Conservation (phyloP, 1,140 invertebrate genomes). For the Heliconius himera region DNA sequence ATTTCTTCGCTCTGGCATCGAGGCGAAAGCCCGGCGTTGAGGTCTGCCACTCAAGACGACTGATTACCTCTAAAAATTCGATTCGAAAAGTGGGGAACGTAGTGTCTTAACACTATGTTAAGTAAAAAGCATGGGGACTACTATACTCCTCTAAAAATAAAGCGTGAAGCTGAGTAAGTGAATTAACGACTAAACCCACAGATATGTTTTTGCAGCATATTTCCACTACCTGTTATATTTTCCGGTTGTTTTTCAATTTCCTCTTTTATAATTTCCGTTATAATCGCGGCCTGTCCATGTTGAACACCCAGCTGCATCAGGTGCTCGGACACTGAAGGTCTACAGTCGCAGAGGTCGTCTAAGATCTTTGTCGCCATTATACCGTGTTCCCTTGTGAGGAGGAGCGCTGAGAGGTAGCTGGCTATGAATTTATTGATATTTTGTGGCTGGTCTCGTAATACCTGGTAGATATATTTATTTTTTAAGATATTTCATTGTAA, state of each 20-base stretch:
- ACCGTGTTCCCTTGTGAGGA: constrained; percentile 85
- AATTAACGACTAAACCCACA: too few species aligned
- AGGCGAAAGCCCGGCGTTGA: too few species aligned
- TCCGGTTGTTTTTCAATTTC: constrained; percentile 51
- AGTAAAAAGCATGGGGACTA: too few species aligned
- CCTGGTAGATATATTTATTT: constrained; percentile 52
- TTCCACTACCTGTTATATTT: not conserved
- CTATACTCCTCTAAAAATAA: too few species aligned
- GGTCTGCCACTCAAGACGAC: too few species aligned
- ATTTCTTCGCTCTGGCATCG: too few species aligned
- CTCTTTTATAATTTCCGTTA: constrained; percentile 64
- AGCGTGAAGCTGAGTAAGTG: too few species aligned
- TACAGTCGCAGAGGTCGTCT: constrained; percentile 71
- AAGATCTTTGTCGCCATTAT: constrained; percentile 66
- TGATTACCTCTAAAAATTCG: too few species aligned
- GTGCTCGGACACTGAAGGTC: constrained; percentile 63
- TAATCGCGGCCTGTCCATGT: constrained; percentile 32
- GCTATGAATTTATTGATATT: constrained; percentile 85
- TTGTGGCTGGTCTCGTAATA: constrained; percentile 84
- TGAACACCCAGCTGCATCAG: constrained; percentile 59
- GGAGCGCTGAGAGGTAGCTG: constrained; percentile 85
- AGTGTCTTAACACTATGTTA: too few species aligned
- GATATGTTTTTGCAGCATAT: not conserved
- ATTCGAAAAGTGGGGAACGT: too few species aligned
- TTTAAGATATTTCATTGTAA: not conserved